Evolutionary conservation across 2,888 invertebrate species (phyloP), one percentile per base, ranked within the genome.

Genomic region (Himalopsyche tibetana): DNA sequence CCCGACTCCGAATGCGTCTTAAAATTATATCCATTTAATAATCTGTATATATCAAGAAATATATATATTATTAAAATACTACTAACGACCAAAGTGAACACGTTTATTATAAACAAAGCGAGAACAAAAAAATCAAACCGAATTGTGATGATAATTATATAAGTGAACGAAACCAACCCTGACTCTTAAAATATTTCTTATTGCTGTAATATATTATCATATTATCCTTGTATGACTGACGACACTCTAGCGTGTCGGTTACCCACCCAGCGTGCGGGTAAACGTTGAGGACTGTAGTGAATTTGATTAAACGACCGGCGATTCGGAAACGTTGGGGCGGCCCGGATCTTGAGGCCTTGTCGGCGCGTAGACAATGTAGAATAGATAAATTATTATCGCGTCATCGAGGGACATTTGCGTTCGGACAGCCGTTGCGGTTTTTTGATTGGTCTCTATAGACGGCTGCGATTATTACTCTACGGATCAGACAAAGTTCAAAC

Each of bases 21-120:
- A 36, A 69, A 28, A 69, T 28, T 56, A 36, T 19, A 74, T 74
- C 74, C 74, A 74, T 74, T 74, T 74, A 74, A 74, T 74, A 74
- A 74, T 74, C 74, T 36, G 74, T 74, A 74, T 74, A 74, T 74
- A 74, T 74, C 38, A 36, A 38, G 74, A 74, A 45, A 81, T 81
- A 81, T 55, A 51, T 51, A 81, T 81, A 81, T 55, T 81, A 81
- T 81, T 81, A 81, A 19, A 55, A 42, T 74, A 51, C n/a, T 84
- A 69, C 55, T 82, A 85, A 82, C 82, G 85, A 82, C 85, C 85
- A 85, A 85, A 85, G 85, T 85, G 85, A 82, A 85, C 45, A 81
- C 38, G 69, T 55, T 82, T 36, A 74, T 36, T 36, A 38, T 74
- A 74, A 74, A 74, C 28, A 74, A 74, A 74, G 28, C 74, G 5